phyloP scores from a whole-genome alignment of 2,888 invertebrate genomes.

The Patella ulyssiponensis region DNA sequence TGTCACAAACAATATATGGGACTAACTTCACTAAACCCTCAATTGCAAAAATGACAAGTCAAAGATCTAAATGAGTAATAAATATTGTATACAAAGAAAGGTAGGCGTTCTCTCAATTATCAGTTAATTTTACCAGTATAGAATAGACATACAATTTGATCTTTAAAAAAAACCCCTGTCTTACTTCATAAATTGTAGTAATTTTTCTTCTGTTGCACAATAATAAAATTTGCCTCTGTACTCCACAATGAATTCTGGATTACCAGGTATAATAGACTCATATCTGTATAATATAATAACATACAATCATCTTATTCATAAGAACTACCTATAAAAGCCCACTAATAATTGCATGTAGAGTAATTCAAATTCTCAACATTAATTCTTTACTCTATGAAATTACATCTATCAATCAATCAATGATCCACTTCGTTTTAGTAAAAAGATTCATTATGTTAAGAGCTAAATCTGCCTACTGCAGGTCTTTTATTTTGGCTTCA shows the following conservation, averaged over 20 bases:
- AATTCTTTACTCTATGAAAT: not conserved
- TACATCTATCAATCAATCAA: not conserved
- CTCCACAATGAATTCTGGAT: slow-evolving; percentile 64
- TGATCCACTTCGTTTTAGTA: not conserved
- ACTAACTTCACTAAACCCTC: no score
- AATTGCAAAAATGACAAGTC: no score
- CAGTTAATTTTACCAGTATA: no score
- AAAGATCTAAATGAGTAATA: no score
- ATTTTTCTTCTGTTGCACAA: slow-evolving; percentile 67
- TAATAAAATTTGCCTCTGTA: slow-evolving; percentile 68
- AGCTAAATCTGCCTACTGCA: no score
- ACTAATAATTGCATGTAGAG: not conserved
- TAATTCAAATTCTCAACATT: not conserved
- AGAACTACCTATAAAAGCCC: not conserved
- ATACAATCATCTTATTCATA: slow-evolving; percentile 7
- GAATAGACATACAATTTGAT: no score
- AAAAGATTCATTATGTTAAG: no score
- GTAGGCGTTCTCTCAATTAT: no score
- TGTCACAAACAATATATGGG: no score
- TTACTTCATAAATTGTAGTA: slow-evolving; percentile 71
- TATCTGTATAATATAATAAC: slow-evolving; percentile 55
- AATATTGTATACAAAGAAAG: no score
- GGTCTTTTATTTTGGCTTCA: no score
- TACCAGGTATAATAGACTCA: slow-evolving; percentile 69
- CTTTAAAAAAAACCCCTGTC: slow-evolving; percentile 9